phyloP scores from a whole-genome alignment of 2,113 vertebrate species.

The Tor tambroides region DNA sequence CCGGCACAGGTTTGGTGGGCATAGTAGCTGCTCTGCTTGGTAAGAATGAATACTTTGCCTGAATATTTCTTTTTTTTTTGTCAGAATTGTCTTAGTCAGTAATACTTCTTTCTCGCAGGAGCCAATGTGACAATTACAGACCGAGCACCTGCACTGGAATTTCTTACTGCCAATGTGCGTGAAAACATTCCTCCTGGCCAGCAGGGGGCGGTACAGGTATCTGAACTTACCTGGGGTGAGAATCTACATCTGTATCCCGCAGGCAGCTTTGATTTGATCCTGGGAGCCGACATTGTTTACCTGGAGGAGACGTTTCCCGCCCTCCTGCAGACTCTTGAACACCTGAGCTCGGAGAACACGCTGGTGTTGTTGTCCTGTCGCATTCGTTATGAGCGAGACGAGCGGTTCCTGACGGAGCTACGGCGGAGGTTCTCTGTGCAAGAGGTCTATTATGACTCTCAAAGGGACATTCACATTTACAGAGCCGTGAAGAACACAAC shows the following conservation, averaged over 20 bases:
- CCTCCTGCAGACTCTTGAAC: conserved; percentile 84
- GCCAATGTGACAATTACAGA: conserved; percentile 92
- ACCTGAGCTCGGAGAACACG: conserved; percentile 80
- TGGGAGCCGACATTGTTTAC: conserved; percentile 95
- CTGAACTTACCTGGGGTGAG: conserved; percentile 90
- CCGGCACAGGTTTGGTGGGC: conserved; percentile 92
- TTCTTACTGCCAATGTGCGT: conserved; percentile 85
- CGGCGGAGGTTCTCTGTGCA: conserved; percentile 75
- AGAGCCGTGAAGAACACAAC: conserved; percentile 73
- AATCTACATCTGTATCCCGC: conserved; percentile 77
- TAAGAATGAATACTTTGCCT: conserved; percentile 66
- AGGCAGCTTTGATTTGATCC: conserved; percentile 84
- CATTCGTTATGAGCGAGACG: conserved; percentile 90
- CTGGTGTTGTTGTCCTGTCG: conserved; percentile 87
- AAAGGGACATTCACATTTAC: conserved; percentile 87
- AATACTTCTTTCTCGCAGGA: conserved; percentile 71
- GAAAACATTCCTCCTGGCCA: conserved; percentile 82
- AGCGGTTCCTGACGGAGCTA: conserved; percentile 85
- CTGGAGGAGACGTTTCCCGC: conserved; percentile 90
- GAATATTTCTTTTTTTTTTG: background rate
- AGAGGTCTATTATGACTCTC: conserved; percentile 84
- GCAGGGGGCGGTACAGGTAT: conserved; percentile 74
- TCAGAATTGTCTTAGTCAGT: background rate
- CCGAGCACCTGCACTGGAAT: conserved; percentile 82
- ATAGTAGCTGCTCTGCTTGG: conserved; percentile 91